phyloP scores from a whole-genome alignment of 2,888 invertebrate genomes.

The Microdon myrmicae region DNA sequence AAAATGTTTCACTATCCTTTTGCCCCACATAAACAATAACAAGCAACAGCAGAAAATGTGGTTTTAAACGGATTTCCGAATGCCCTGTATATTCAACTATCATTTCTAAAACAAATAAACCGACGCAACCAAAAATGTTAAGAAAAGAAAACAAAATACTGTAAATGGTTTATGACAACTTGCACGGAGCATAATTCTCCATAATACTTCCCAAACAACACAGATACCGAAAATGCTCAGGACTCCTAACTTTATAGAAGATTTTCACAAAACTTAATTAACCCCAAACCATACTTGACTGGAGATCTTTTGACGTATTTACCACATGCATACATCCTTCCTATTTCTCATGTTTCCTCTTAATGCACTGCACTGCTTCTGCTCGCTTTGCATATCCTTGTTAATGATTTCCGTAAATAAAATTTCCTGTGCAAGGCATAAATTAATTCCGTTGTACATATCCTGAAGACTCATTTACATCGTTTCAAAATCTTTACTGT shows the following conservation, averaged over 20 bases:
- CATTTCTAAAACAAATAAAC: too few species aligned
- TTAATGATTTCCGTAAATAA: constrained; percentile 52
- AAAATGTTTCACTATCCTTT: too few species aligned
- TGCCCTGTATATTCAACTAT: too few species aligned
- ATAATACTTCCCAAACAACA: too few species aligned
- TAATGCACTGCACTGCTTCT: background rate
- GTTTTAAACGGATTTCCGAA: too few species aligned
- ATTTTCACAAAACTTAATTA: constrained; percentile 46
- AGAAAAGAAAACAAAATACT: too few species aligned
- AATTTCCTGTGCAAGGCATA: constrained; percentile 52
- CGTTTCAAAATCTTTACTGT: constrained; percentile 31
- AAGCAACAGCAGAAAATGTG: too few species aligned
- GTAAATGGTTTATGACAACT: too few species aligned
- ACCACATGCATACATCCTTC: constrained; percentile 32
- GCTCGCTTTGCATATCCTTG: constrained; percentile 26
- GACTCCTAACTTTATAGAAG: constrained; percentile 40
- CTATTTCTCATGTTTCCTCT: background rate
- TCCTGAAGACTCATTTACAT: constrained; percentile 51
- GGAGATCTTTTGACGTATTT: constrained; percentile 46
- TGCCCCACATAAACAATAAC: too few species aligned
- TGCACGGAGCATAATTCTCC: too few species aligned
- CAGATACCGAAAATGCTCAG: too few species aligned
- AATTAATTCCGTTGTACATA: constrained; percentile 46
- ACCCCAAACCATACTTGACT: constrained; percentile 43
- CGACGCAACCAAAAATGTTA: too few species aligned